phyloP scores from a whole-genome alignment of 1,140 invertebrate genomes.

The Pseudomyrmex cubaensis region DNA sequence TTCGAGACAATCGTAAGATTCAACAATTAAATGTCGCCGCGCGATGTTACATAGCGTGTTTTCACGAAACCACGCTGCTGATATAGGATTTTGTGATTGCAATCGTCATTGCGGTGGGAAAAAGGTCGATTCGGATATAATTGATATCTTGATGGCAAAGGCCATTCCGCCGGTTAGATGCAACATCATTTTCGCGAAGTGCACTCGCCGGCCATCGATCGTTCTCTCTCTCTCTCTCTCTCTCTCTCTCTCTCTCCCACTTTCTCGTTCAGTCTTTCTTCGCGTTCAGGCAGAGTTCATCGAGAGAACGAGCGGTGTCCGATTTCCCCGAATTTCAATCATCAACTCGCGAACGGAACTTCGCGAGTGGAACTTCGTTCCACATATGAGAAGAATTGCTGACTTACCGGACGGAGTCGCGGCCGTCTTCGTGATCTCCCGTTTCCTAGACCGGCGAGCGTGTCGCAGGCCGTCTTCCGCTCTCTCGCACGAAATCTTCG shows the following conservation, averaged over 20 bases:
- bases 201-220: constrained; percentile 55
- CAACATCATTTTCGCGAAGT: constrained; percentile 53
- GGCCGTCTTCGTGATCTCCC: constrained; percentile 10
- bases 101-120: constrained; percentile 4
- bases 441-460: constrained; percentile 29
- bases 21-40: neutral
- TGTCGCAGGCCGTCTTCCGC: neutral
- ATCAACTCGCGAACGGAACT: neutral
- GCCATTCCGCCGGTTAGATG: constrained; percentile 50
- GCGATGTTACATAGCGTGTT: neutral
- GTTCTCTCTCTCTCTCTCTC: constrained; percentile 9
- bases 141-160: constrained; percentile 6
- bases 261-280: neutral
- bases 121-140: constrained; percentile 8
- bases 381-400: neutral
- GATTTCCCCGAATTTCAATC: constrained; percentile 4
- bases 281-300: neutral
- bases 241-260: constrained; percentile 4
- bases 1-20: neutral
- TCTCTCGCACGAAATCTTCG: constrained; percentile 1
- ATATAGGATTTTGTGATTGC: neutral
- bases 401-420: constrained; percentile 42
- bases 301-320: neutral
- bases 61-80: neutral
- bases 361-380: neutral